Percentiles rank a stretch among this genome's conserved stretches.
These are phyloP conservation scores for Mesorhabditis belari DNA, from an alignment of 2,888 invertebrate genomes.

Conservation along the genomic window DNA sequence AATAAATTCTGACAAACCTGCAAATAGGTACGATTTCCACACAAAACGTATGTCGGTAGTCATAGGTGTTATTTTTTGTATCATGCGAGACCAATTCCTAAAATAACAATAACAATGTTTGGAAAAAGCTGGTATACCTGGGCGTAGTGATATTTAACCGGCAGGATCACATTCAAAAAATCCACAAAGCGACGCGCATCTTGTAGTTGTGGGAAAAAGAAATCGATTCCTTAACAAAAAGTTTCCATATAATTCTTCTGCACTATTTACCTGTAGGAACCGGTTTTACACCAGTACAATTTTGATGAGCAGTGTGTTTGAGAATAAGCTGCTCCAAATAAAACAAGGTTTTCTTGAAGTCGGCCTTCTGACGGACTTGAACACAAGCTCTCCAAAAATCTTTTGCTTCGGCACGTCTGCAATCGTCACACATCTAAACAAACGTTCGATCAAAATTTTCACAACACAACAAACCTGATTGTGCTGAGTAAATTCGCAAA, in stretches of 20 bases:
- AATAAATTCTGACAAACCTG: slow-evolving; percentile 58
- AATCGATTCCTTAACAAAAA: slow-evolving; percentile 71
- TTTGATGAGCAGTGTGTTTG: slow-evolving; percentile 67
- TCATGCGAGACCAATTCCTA: slow-evolving; percentile 68
- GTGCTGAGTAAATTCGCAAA: slow-evolving; percentile 83
- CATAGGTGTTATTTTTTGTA: slow-evolving; percentile 87
- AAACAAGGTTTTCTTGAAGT: slow-evolving; percentile 92
- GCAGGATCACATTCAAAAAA: slow-evolving; percentile 78
- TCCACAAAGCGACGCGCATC: slow-evolving; percentile 91
- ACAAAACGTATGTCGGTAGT: slow-evolving; percentile 83
- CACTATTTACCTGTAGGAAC: slow-evolving; percentile 21
- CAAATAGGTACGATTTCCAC: slow-evolving; percentile 93
- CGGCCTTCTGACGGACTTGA: slow-evolving; percentile 63
- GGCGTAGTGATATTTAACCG: slow-evolving; percentile 74
- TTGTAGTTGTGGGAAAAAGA: slow-evolving; percentile 71
- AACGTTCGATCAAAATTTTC: slow-evolving; percentile 70
- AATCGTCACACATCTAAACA: slow-evolving; percentile 84
- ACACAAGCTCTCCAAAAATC: slow-evolving; percentile 88
- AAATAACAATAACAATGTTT: background rate
- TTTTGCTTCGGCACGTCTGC: slow-evolving; percentile 91
- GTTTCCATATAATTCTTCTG: slow-evolving; percentile 51
- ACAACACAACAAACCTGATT: slow-evolving; percentile 79
- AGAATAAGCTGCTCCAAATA: slow-evolving; percentile 93
- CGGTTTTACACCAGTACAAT: slow-evolving; percentile 46
- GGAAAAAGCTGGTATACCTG: slow-evolving; percentile 61